Evolutionary conservation across 2,888 invertebrate species (phyloP).

Genomic region (Automeris io): DNA sequence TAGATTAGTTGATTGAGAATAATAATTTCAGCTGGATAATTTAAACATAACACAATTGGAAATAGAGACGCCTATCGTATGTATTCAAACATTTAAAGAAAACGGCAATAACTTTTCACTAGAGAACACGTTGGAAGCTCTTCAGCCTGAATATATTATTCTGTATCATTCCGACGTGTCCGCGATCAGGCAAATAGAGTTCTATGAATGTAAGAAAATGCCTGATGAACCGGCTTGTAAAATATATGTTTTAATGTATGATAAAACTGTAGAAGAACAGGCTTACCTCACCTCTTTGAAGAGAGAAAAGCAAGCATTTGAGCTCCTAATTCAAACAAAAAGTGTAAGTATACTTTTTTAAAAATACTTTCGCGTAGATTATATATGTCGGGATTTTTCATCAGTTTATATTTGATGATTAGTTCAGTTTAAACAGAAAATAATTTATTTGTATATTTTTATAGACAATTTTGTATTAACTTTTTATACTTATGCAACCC

Average conservation of each 20-base stretch:
- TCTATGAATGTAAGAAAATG: constrained; percentile 81
- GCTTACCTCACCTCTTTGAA: constrained; percentile 93
- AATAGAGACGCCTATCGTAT: constrained; percentile 80
- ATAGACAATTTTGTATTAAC: background rate
- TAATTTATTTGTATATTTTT: background rate
- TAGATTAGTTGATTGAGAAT: too few species aligned
- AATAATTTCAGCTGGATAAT: constrained; percentile 78
- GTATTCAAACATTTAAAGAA: constrained; percentile 87
- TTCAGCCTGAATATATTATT: constrained; percentile 88
- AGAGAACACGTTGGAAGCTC: constrained; percentile 80
- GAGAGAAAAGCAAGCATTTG: constrained; percentile 96
- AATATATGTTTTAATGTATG: constrained; percentile 94
- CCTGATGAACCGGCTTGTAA: constrained; percentile 71
- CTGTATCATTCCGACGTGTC: constrained; percentile 94
- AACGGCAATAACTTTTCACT: constrained; percentile 84
- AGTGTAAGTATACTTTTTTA: constrained; percentile 78
- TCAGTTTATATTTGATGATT: too few species aligned
- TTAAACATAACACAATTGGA: constrained; percentile 81
- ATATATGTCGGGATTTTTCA: background rate
- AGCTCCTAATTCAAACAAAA: constrained; percentile 93
- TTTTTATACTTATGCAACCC: too few species aligned
- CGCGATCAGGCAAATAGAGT: constrained; percentile 93
- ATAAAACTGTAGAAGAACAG: constrained; percentile 97
- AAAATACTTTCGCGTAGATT: background rate
- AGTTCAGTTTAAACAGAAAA: too few species aligned